Base-by-base conservation (phyloP, 2,888 invertebrate genomes). In the Metellina segmentata region DNA sequence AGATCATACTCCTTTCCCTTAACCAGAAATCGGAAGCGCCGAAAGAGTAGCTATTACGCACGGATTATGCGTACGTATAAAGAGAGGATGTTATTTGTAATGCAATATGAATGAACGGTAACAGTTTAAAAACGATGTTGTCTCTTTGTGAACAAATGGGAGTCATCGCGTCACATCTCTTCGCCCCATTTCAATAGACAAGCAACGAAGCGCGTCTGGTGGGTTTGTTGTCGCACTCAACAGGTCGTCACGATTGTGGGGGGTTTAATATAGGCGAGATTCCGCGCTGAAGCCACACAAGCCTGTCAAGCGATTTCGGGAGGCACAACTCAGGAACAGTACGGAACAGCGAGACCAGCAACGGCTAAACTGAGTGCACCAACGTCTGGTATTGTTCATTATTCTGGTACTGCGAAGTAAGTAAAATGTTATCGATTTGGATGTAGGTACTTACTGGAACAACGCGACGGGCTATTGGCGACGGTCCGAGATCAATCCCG, bases 21-120 rank as follows among this genome's bases (percentile, higher is more conserved):
- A 61, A 61, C 61, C 61, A 11, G 61, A 61, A 61, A 61, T 61
- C 11, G 61, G 61, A 61, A 61, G 61, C n/a, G 6, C 34, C 34
- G 79, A 51, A 61, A 71, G 70, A 49, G 81, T 70, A 51, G 19
- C 70, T n/a, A 81, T 49, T 49, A 49, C 48, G 49, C 81, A 69
- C 48, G 49, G 48, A 81, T 71, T 81, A 85, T 72, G 53, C 34
- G 61, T 61, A 5, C 13, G 16, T n/a, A 61, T 85, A 85, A 85
- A 85, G n/a, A 78, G 48, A 70, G 85, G 85, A 69, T 86, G 70
- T 70, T 78, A 70, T 86, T 77, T 78, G 85, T 85, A 19, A 85
- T 16, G 9, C 61, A 4, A 34, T 70, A 49, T 70, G 78, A 70
- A 86, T 70, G 77, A 78, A 61, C 77, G 70, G 70, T 51, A 75